These are phyloP conservation scores for Cremastobaeus sp. DNA, from an alignment of 2,888 invertebrate genomes.

Conservation along the genomic window DNA sequence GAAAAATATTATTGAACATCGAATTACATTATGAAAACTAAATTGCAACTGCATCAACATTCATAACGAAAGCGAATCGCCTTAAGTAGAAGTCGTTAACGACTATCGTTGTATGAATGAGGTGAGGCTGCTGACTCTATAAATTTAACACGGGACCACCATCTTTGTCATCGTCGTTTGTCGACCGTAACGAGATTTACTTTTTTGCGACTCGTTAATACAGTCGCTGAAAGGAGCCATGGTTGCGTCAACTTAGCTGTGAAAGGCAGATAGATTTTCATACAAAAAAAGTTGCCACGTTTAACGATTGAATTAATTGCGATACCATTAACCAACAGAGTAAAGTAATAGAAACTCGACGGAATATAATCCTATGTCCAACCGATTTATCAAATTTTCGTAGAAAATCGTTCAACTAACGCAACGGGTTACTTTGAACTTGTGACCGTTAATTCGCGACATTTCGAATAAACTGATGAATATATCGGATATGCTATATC, in stretches of 20 bases:
- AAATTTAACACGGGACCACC: constrained; percentile 67
- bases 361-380: constrained; percentile 24
- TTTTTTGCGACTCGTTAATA: constrained; percentile 59
- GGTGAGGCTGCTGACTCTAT: constrained; percentile 65
- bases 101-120: constrained; percentile 61
- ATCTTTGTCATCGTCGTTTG: constrained; percentile 73
- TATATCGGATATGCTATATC: no score
- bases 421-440: no score
- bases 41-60: no score
- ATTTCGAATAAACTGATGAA: no score
- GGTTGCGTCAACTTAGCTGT: constrained; percentile 60
- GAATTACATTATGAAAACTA: no score
- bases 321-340: constrained; percentile 52
- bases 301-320: constrained; percentile 58
- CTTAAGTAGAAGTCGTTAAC: constrained; percentile 67
- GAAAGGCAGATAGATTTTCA: constrained; percentile 61
- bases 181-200: constrained; percentile 63
- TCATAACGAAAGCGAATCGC: constrained; percentile 65
- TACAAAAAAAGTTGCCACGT: constrained; percentile 55
- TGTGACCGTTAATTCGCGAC: no score
- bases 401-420: no score
- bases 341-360: constrained; percentile 45
- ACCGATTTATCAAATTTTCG: constrained; percentile 36
- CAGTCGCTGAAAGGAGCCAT: constrained; percentile 58
- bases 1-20: no score